phyloP scores from a whole-genome alignment of 2,888 invertebrate species.

The Acholoe squamosa region DNA sequence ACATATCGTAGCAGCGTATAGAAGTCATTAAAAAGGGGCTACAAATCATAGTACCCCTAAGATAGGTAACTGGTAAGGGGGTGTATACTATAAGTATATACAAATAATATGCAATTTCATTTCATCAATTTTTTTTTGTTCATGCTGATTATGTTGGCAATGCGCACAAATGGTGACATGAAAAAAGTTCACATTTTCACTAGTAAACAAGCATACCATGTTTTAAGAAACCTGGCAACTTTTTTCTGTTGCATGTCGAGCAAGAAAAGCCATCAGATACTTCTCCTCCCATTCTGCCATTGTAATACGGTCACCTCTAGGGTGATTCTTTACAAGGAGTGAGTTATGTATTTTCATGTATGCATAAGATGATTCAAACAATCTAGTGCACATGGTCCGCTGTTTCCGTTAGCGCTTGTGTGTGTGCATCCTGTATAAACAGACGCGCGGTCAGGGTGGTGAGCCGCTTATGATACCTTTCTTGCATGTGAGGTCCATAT shows the following conservation, averaged over 20 bases:
- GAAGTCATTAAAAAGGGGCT: neutral
- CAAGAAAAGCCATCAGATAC: neutral
- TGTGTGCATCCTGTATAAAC: neutral
- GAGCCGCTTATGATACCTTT: neutral
- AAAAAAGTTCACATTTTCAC: neutral
- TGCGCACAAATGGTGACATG: neutral
- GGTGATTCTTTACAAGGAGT: neutral
- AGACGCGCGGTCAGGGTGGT: neutral
- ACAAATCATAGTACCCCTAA: neutral
- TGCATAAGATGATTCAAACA: conserved; percentile 21
- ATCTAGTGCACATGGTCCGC: neutral
- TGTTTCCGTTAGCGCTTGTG: conserved; percentile 7
- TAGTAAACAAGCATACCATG: neutral
- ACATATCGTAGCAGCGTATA: too few relatives aligned
- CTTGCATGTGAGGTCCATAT: neutral
- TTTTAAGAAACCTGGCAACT: conserved; percentile 3
- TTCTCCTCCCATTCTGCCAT: neutral
- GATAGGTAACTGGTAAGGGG: conserved; percentile 5
- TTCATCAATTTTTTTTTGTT: neutral
- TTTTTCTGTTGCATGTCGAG: neutral
- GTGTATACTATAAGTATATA: neutral
- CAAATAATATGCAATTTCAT: neutral
- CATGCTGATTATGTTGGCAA: neutral
- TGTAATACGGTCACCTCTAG: neutral
- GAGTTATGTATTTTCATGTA: neutral